Conservation (phyloP, 2,888 invertebrate species). For the Agrotis segetum region DNA sequence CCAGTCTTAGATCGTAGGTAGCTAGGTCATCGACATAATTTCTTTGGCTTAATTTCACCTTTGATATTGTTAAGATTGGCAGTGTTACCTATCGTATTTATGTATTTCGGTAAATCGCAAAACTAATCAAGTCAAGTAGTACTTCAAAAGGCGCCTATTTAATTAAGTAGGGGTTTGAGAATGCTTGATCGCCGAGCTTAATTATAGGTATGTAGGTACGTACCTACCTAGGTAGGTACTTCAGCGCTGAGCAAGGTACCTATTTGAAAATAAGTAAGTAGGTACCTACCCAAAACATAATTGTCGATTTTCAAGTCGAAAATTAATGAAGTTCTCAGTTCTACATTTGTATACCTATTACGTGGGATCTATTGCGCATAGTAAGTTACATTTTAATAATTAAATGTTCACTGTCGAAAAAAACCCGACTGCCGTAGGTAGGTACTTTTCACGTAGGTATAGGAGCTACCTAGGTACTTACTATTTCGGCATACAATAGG, state of each 20-base stretch:
- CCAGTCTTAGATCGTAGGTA: constrained; percentile 2
- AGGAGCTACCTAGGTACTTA: too few species aligned
- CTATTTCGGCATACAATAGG: not conserved
- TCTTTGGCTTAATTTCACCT: not conserved
- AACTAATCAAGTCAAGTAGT: not conserved
- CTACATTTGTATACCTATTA: too few species aligned
- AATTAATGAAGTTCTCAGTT: too few species aligned
- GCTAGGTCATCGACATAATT: constrained; percentile 16
- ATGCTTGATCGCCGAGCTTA: not conserved
- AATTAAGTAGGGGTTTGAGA: not conserved
- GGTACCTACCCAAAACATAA: too few species aligned
- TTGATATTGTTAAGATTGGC: not conserved
- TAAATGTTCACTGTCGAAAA: not conserved
- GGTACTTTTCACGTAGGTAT: not conserved
- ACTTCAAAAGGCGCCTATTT: not conserved
- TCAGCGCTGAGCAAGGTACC: not conserved
- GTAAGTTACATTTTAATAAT: too few species aligned
- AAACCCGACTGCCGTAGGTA: not conserved
- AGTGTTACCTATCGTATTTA: not conserved
- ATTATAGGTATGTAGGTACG: not conserved
- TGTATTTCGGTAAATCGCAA: constrained; percentile 1
- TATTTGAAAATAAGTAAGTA: too few species aligned
- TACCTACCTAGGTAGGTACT: not conserved
- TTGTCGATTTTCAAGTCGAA: not conserved
- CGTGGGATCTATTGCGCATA: not conserved